Evolutionary conservation across 2,797 vertebrate genomes (phyloP).

Genomic region (Tolypeutes matacus): DNA sequence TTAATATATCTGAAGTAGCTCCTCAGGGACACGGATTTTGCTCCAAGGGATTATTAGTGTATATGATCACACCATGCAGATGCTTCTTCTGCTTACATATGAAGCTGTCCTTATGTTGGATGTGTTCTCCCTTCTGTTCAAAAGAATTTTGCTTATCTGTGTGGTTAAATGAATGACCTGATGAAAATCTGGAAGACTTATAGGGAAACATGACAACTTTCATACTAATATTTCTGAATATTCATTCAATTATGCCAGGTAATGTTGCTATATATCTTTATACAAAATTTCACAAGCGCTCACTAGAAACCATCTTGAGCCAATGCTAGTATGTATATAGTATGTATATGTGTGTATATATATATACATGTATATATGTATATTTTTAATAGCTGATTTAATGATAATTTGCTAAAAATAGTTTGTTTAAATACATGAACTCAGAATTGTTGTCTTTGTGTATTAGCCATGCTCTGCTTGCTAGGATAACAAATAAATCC

Average conservation of each 20-base stretch:
- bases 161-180: conserved; percentile 14
- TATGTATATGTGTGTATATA: too few species aligned
- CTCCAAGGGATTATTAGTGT: neutral
- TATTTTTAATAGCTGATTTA: neutral
- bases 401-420: neutral
- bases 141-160: neutral
- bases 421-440: conserved; percentile 5
- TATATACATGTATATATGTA: neutral
- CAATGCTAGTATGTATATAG: neutral
- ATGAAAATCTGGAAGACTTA: neutral
- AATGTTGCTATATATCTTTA: neutral
- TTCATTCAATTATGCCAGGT: neutral
- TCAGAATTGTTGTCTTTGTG: neutral
- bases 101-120: neutral
- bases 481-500: neutral
- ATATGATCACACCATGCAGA: neutral
- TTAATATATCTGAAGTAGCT: conserved; percentile 21
- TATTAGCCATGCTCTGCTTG: neutral
- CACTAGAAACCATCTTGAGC: neutral
- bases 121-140: neutral
- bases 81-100: neutral
- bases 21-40: neutral
- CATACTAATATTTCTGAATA: neutral
- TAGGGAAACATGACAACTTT: neutral
- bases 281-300: neutral